Evolutionary conservation across 2,797 vertebrate genomes (phyloP), one percentile per base, ranked within the genome.

Genomic region (Trematomus bernacchii): DNA sequence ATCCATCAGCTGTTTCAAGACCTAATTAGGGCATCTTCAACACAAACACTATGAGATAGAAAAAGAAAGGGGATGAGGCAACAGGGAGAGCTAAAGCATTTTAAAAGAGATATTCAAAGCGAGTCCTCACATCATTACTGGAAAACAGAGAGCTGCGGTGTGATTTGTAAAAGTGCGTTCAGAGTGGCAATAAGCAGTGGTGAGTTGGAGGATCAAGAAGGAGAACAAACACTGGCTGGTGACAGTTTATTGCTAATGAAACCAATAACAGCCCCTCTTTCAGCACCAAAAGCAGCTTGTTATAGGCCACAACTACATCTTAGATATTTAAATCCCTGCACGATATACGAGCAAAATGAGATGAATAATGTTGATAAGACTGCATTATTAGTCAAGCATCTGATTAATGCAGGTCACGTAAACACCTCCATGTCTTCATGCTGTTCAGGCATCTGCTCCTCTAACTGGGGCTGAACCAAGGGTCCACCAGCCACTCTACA

Each of bases 281-380:
- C 43, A 65, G 71, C 47, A 71, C 66, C 69, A 77, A 73, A 79
- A 79, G 52, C 42, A 62, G 53, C 67, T 74, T 30, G 1, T 77
- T 82, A 52, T 37, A 60, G 55, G 9, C 46, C 55, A 21, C 73
- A 63, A 78, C 61, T 64, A 27, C 40, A 76, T 76, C 68, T 73
- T 66, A 79, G 85, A 83, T 59, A 58, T 64, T 72, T 66, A 82
- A 72, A 76, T 59, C 37, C n/a, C 43, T 3, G 37, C 55, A 71
- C 86, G 80, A 89, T 84, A 84, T 84, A 85, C 63, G 64, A 52
- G 60, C 67, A 71, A 85, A 78, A 83, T 50, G 62, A 80, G 77
- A 87, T 85, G 76, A 86, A 85, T 84, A 75, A 83, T 85, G 72
- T 40, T 73, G 64, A 72, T 65, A 55, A 46, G 47, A 37, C 15